Percentiles rank a stretch among this genome's conserved stretches.
phyloP scores from a whole-genome alignment of 2,888 invertebrate genomes.

The Scaptomyza polygonia region DNA sequence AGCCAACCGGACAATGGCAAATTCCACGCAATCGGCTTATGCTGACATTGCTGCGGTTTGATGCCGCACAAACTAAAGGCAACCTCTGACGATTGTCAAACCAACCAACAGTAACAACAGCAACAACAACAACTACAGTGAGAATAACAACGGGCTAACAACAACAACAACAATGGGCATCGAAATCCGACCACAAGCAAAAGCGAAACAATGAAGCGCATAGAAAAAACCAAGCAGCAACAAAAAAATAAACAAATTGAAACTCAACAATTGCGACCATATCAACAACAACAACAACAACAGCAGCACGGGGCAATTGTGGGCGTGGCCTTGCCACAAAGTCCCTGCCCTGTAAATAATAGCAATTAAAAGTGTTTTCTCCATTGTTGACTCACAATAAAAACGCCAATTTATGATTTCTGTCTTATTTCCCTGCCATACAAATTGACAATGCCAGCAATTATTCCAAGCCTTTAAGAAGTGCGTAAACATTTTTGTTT shows the following conservation, averaged over 20 bases:
- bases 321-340: conserved; percentile 20
- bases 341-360: conserved; percentile 46
- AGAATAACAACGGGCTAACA: conserved; percentile 20
- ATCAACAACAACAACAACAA: conserved; percentile 13
- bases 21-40: conserved; percentile 79
- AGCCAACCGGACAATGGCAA: conserved; percentile 63
- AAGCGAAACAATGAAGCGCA: conserved; percentile 64
- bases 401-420: conserved; percentile 49
- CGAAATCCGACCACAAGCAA: conserved; percentile 52
- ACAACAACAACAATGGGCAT: conserved; percentile 21
- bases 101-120: conserved; percentile 28
- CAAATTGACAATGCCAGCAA: conserved; percentile 40
- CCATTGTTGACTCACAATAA: conserved; percentile 53
- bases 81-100: conserved; percentile 41
- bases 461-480: conserved; percentile 23
- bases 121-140: conserved; percentile 12
- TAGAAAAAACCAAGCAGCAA: no score
- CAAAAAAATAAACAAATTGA: conserved; percentile 42
- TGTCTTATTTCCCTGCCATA: conserved; percentile 11
- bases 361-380: conserved; percentile 57
- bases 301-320: not conserved
- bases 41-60: conserved; percentile 72
- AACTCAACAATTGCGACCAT: conserved; percentile 28
- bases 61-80: conserved; percentile 49
- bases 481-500: not conserved